Conservation (phyloP, 2,797 vertebrate species). For the Hydrocynus forskahlii region DNA sequence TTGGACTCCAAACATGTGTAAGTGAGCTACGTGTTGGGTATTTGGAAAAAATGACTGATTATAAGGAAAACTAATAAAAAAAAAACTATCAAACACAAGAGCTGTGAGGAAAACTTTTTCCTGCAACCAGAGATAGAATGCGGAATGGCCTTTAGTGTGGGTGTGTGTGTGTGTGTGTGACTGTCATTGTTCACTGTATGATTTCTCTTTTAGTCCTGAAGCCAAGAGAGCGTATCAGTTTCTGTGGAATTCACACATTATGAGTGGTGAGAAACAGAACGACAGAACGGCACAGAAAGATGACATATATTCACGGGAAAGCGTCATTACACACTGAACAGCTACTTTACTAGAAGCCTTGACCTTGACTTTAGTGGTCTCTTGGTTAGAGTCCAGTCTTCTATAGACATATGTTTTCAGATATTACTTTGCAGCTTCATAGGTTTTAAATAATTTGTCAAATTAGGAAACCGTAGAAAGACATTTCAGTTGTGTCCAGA, state of each 20-base stretch:
- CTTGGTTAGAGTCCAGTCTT: too few relatives aligned
- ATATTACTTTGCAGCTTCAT: too few relatives aligned
- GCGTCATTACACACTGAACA: too few relatives aligned
- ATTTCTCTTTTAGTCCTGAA: neutral
- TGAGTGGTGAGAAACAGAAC: neutral
- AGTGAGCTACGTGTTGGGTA: too few relatives aligned
- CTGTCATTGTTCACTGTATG: neutral
- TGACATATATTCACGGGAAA: neutral
- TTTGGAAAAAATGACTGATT: neutral
- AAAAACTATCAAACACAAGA: neutral
- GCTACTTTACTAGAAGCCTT: too few relatives aligned
- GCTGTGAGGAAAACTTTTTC: neutral
- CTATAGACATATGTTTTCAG: too few relatives aligned
- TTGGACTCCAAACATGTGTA: too few relatives aligned
- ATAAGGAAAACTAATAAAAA: neutral
- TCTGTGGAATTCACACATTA: neutral
- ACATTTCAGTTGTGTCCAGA: too few relatives aligned
- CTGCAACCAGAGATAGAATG: neutral
- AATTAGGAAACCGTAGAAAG: too few relatives aligned
- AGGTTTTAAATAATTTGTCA: too few relatives aligned
- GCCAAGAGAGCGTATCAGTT: neutral
- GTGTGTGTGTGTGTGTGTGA: slow-evolving; percentile 1
- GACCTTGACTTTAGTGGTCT: too few relatives aligned
- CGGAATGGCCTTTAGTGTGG: neutral
- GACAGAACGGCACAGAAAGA: neutral